Conservation (phyloP, 2,113 vertebrate species). For the Rhinolophus ferrumequinum region DNA sequence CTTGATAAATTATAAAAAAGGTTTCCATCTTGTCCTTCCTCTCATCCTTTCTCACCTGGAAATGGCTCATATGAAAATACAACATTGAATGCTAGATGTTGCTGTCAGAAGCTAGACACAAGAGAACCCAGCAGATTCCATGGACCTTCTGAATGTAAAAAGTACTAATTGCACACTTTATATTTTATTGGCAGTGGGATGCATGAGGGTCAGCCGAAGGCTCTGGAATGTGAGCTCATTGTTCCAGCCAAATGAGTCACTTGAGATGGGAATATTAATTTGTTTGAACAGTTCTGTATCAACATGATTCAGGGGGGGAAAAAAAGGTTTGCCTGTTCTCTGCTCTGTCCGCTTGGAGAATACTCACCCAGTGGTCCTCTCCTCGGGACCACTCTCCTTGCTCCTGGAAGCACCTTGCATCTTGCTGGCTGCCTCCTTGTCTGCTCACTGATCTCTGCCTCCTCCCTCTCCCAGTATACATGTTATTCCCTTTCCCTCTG, state of each 20-base stretch:
- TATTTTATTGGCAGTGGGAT: constrained; percentile 10
- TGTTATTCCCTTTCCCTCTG: not conserved
- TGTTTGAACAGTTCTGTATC: constrained; percentile 21
- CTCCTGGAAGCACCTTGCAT: not conserved
- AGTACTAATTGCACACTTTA: not conserved
- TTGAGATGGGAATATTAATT: constrained; percentile 54
- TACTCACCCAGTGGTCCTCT: not conserved
- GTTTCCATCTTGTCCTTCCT: not conserved
- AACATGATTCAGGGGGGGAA: not conserved
- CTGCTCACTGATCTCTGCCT: not conserved
- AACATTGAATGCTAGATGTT: not conserved
- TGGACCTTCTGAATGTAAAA: not conserved
- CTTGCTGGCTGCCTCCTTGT: not conserved
- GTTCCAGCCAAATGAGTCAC: constrained; percentile 63
- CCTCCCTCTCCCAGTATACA: not conserved
- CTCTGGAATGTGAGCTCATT: constrained; percentile 62
- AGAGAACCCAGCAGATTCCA: not conserved
- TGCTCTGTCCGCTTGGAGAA: not conserved
- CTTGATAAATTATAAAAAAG: not conserved
- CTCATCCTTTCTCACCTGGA: not conserved
- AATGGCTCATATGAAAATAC: not conserved
- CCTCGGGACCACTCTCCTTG: not conserved
- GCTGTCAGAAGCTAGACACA: not conserved
- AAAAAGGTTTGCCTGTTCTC: not conserved
- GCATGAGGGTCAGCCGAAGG: not conserved